Evolutionary conservation across 1,140 invertebrate species (phyloP).

Genomic region (Eciton burchellii): DNA sequence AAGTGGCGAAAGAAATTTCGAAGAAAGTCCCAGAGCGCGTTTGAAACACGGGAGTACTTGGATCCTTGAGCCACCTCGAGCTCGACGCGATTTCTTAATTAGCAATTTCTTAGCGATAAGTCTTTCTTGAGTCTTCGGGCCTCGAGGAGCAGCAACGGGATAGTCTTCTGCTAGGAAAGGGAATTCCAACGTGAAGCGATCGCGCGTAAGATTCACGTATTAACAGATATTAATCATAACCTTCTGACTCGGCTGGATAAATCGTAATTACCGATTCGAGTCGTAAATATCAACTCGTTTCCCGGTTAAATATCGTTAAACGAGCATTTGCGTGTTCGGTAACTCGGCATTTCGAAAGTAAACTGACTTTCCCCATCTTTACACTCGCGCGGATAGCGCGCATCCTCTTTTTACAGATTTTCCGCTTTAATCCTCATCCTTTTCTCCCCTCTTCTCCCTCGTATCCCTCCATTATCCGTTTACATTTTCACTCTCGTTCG

Average conservation of each 20-base stretch:
- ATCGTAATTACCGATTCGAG: too few relatives aligned
- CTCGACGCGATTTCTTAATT: too few relatives aligned
- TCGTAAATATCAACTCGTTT: neutral
- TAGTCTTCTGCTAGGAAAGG: too few relatives aligned
- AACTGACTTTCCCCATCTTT: neutral
- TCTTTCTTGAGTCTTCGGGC: too few relatives aligned
- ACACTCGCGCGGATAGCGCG: neutral
- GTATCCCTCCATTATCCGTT: neutral
- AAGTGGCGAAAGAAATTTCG: neutral
- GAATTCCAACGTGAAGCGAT: too few relatives aligned
- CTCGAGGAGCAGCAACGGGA: too few relatives aligned
- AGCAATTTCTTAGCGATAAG: too few relatives aligned
- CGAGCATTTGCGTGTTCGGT: neutral
- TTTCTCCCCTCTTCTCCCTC: slow-evolving; percentile 23
- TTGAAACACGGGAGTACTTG: neutral
- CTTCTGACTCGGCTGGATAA: neutral
- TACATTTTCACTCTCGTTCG: slow-evolving; percentile 10
- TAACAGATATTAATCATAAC: neutral
- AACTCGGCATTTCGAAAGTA: neutral
- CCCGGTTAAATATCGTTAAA: slow-evolving; percentile 15
- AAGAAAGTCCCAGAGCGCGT: neutral
- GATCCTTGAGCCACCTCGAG: neutral
- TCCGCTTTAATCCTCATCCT: slow-evolving; percentile 24
- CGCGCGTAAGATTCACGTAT: too few relatives aligned
- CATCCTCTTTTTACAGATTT: neutral